Evolutionary conservation across 2,888 invertebrate species (phyloP).

Genomic region (Coelopa pilipes): DNA sequence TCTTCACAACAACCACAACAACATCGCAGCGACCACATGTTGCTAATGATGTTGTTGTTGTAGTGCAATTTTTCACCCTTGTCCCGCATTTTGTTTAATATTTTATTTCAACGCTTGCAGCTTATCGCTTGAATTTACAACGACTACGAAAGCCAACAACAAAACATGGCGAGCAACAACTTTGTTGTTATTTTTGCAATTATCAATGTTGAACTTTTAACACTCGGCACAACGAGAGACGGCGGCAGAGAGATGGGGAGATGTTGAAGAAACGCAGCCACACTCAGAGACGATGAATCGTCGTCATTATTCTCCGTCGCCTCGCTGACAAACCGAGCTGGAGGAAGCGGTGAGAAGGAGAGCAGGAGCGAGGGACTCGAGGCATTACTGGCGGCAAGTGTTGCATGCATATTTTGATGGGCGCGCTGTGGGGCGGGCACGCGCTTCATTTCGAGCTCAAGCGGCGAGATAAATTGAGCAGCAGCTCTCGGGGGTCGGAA

Average conservation of each 20-base stretch:
- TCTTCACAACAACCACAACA: background rate
- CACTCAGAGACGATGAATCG: conserved; percentile 43
- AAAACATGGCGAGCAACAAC: background rate
- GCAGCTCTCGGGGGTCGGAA: too few relatives aligned
- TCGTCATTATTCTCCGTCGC: conserved; percentile 47
- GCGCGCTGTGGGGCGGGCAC: background rate
- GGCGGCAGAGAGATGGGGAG: background rate
- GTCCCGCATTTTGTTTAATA: conserved; percentile 27
- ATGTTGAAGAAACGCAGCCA: background rate
- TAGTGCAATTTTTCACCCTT: conserved; percentile 23
- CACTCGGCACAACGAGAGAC: background rate
- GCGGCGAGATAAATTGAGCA: too few relatives aligned
- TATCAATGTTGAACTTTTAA: conserved; percentile 30
- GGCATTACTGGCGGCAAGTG: background rate
- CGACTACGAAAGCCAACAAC: background rate
- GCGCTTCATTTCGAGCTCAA: too few relatives aligned
- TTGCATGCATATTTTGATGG: background rate
- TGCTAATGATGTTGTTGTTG: conserved; percentile 12
- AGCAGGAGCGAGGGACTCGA: background rate
- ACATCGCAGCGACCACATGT: background rate
- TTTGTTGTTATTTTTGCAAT: conserved; percentile 22
- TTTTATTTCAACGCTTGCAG: conserved; percentile 29
- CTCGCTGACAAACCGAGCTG: too few relatives aligned
- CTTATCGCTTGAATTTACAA: conserved; percentile 5
- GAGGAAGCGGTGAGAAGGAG: too few relatives aligned